A percentile compares a stretch with the other conserved stretches of the same genome.
These are phyloP conservation scores for Caenorhabditis sp. DNA, from an alignment of 2,888 invertebrate species.

Conservation along the genomic window DNA sequence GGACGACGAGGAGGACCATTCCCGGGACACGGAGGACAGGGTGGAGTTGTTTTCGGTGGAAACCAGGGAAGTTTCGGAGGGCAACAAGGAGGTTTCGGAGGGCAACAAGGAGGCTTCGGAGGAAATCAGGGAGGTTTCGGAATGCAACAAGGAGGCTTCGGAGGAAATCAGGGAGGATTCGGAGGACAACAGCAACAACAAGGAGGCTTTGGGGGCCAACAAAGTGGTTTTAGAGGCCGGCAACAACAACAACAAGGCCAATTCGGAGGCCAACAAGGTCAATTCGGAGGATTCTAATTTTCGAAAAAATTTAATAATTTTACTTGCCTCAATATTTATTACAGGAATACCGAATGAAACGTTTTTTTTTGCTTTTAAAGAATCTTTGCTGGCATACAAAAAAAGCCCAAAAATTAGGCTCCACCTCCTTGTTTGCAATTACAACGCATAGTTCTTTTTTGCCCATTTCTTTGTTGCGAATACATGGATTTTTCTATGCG, in stretches of 20 bases:
- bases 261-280: no score
- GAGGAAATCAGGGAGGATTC: conserved; percentile 5
- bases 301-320: no score
- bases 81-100: conserved; percentile 6
- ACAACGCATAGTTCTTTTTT: no score
- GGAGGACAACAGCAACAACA: conserved; percentile 1
- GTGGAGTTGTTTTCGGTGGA: conserved; percentile 18
- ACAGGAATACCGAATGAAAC: no score
- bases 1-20: conserved; percentile 1
- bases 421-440: no score
- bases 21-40: conserved; percentile 3
- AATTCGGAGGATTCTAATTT: no score
- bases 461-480: no score
- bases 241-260: neutral
- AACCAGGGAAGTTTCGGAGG: conserved; percentile 19
- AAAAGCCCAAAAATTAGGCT: no score
- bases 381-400: no score
- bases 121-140: conserved; percentile 6
- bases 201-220: neutral
- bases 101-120: conserved; percentile 14
- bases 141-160: conserved; percentile 16
- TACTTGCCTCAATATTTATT: no score
- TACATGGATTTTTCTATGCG: no score
- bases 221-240: neutral
- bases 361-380: no score